phyloP scores from a whole-genome alignment of 2,888 invertebrate genomes.

The Macrosoma leucophasiata region DNA sequence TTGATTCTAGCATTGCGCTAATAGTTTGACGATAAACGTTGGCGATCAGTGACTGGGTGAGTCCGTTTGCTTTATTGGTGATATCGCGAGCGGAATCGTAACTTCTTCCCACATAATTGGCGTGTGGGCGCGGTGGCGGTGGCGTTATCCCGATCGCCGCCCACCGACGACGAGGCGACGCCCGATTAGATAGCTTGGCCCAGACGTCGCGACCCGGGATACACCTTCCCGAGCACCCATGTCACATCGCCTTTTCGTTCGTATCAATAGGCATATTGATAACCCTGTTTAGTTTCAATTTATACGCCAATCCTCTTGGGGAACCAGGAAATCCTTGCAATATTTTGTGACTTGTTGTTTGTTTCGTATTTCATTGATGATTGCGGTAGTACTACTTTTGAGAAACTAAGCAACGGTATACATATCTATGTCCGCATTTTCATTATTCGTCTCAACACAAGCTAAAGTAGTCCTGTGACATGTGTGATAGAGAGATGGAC shows the following conservation, averaged over 20 bases:
- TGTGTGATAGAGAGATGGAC: too few relatives aligned
- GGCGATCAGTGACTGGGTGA: slow-evolving; percentile 43
- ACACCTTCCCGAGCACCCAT: slow-evolving; percentile 37
- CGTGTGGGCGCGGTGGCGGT: slow-evolving; percentile 66
- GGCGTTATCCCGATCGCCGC: slow-evolving; percentile 68
- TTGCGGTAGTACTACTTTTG: too few relatives aligned
- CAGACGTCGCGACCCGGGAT: slow-evolving; percentile 53
- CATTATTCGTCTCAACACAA: too few relatives aligned
- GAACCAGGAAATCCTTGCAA: too few relatives aligned
- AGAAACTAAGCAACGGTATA: too few relatives aligned
- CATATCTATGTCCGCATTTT: too few relatives aligned
- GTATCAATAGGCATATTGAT: too few relatives aligned
- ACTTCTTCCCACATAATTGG: slow-evolving; percentile 75
- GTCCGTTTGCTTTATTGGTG: slow-evolving; percentile 56
- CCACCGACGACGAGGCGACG: slow-evolving; percentile 65
- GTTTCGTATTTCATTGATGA: too few relatives aligned
- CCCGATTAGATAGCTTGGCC: slow-evolving; percentile 64
- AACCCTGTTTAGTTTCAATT: too few relatives aligned
- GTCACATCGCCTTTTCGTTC: slow-evolving; percentile 29
- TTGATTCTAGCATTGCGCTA: slow-evolving; percentile 57
- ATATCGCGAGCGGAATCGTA: slow-evolving; percentile 63
- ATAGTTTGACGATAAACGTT: slow-evolving; percentile 48
- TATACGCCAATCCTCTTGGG: too few relatives aligned
- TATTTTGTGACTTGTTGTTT: too few relatives aligned
- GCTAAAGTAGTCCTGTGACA: too few relatives aligned